These are phyloP conservation scores for Nyctibius bracteatus DNA, from an alignment of 2,113 vertebrate genomes.

Conservation along the genomic window DNA sequence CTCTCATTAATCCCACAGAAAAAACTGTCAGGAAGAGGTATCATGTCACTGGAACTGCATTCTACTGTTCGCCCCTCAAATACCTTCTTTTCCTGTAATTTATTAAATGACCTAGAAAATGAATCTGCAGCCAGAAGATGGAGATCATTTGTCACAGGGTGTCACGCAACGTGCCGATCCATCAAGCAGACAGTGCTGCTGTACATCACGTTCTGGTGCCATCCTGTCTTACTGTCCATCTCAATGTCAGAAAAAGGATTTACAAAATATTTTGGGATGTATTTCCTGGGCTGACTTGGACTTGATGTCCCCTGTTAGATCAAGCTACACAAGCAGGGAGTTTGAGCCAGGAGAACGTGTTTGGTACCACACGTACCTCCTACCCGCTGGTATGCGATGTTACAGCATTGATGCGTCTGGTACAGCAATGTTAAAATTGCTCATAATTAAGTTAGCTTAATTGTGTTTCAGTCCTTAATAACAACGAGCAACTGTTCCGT, in stretches of 20 bases:
- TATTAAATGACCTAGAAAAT: slow-evolving; percentile 46
- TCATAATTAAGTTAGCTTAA: neutral
- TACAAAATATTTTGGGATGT: neutral
- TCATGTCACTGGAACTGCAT: neutral
- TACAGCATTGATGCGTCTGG: neutral
- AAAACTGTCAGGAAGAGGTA: neutral
- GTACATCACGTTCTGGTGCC: neutral
- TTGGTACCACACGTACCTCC: neutral
- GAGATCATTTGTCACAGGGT: slow-evolving; percentile 19
- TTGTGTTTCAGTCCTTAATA: neutral
- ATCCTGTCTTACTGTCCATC: neutral
- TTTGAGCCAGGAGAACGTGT: neutral
- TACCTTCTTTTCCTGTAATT: slow-evolving; percentile 33
- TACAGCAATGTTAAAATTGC: neutral
- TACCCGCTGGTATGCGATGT: accelerated
- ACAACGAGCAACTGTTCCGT: neutral
- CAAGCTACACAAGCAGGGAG: neutral
- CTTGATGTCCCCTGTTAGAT: neutral
- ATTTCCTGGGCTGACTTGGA: neutral
- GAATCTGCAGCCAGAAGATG: slow-evolving; percentile 2
- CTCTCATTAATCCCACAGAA: neutral
- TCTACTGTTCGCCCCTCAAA: neutral
- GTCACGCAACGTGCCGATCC: neutral
- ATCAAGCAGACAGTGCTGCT: neutral
- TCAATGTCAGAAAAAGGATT: slow-evolving; percentile 30